These are phyloP conservation scores for Alaudala cheleensis DNA, from an alignment of 2,113 vertebrate species.

Conservation along the genomic window DNA sequence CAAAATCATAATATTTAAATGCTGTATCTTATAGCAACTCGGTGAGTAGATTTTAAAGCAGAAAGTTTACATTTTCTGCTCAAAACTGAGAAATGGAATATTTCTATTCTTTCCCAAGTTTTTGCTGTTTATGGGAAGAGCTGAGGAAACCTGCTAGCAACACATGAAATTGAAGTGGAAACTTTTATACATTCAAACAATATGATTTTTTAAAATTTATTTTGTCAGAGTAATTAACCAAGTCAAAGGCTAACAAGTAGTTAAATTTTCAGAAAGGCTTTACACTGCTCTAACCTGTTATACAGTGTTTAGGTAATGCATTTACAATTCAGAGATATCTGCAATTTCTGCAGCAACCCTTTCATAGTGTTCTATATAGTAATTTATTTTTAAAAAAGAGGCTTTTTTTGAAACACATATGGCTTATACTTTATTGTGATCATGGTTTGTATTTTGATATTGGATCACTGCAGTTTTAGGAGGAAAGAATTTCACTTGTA, in stretches of 20 bases:
- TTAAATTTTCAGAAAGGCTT: neutral
- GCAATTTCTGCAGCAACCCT: neutral
- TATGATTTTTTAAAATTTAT: no score
- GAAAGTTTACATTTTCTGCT: neutral
- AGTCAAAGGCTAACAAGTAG: neutral
- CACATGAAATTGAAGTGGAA: neutral
- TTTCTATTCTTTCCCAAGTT: neutral
- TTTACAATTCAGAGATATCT: neutral
- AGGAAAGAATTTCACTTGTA: neutral
- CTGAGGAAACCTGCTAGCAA: neutral
- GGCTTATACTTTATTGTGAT: neutral
- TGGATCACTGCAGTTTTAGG: neutral
- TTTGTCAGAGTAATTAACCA: neutral
- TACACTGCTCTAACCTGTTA: neutral
- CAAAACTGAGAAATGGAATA: neutral
- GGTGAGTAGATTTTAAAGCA: neutral
- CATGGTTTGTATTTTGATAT: neutral
- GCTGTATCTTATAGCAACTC: neutral
- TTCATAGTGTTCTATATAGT: neutral
- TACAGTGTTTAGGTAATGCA: neutral
- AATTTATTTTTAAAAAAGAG: neutral
- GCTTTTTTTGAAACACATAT: neutral
- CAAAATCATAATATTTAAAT: neutral
- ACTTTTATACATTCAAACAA: no score
- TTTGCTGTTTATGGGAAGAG: neutral